A percentile compares a stretch with the other conserved stretches of the same genome.
Conservation (phyloP, 2,888 invertebrate genomes). For the Sturmia bella region DNA sequence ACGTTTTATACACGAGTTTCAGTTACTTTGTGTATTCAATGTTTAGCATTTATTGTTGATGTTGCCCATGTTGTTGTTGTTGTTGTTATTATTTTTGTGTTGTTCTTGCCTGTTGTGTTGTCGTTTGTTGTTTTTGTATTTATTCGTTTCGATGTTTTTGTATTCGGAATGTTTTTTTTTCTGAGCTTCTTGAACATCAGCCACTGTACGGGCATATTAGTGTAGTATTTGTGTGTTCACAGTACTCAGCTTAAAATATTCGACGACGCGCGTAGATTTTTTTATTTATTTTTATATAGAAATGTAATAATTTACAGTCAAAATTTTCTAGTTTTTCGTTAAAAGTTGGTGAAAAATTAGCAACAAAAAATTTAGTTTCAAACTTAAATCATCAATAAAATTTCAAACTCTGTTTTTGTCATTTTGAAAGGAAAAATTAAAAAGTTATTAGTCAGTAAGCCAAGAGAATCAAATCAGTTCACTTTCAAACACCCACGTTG, state of each 20-base stretch:
- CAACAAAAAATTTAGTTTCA: constrained; percentile 25
- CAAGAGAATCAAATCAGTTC: constrained; percentile 8
- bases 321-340: constrained; percentile 32
- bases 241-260: constrained; percentile 73
- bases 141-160: constrained; percentile 62
- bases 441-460: constrained; percentile 14
- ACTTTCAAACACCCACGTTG: constrained; percentile 42
- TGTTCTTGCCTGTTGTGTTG: constrained; percentile 24
- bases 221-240: constrained; percentile 78
- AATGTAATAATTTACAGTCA: constrained; percentile 29
- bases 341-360: constrained; percentile 27
- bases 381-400: constrained; percentile 34
- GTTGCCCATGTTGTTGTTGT: constrained; percentile 24
- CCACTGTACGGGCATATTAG: constrained; percentile 76
- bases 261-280: constrained; percentile 70
- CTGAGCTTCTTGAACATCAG: constrained; percentile 74
- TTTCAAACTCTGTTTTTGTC: constrained; percentile 22
- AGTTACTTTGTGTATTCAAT: constrained; percentile 64
- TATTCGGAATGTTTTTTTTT: constrained; percentile 66
- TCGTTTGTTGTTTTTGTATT: constrained; percentile 51
- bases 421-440: constrained; percentile 4
- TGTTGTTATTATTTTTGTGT: constrained; percentile 53
- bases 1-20: constrained; percentile 65
- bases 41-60: constrained; percentile 57
- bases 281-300: constrained; percentile 36